Base-by-base conservation (phyloP, 37 sponge, comb jelly and placozoan species). In the Ephydatia muelleri region DNA sequence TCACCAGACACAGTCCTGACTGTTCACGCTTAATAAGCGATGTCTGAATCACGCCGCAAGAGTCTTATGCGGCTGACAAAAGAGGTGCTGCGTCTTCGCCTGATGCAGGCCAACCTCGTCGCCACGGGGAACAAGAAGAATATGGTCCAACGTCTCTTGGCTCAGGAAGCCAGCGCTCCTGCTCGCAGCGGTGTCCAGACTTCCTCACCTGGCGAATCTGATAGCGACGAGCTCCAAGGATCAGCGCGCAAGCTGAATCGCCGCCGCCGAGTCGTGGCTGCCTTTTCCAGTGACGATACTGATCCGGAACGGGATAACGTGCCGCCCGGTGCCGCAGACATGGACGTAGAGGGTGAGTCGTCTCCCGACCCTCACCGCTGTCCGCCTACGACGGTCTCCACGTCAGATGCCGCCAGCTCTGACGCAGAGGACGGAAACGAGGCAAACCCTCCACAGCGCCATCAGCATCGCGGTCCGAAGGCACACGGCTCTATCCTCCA, bases 361-460 rank as follows among this genome's bases (percentile, higher is more conserved):
- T 57, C 57, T 14, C 57, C 19, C 57, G 57, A 57, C 57, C 57
- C 57, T 57, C 57, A 21, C 57, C 16, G 47, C n/a, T n/a, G n/a
- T n/a, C n/a, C n/a, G n/a, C n/a, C n/a, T n/a, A n/a, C n/a, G n/a
- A n/a, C n/a, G n/a, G n/a, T n/a, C n/a, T n/a, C n/a, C n/a, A n/a
- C n/a, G n/a, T n/a, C n/a, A n/a, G n/a, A n/a, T n/a, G n/a, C 47
- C 47, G 57, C 57, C 57, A 57, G 57, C 57, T 57, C 57, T 57
- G 57, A 57, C 57, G 57, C 57, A 57, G 57, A 57, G 57, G 57
- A 57, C 16, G 57, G 57, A 57, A 57, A 14, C 57, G 57, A 57
- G 57, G 57, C 57, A 57, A 57, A 57, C 57, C 57, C 57, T 57
- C 57, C 57, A 57, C 57, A 57, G 57, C 57, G 57, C 57, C 57